Evolutionary conservation across 2,113 vertebrate species (phyloP).

Genomic region (Trogon surrucura): DNA sequence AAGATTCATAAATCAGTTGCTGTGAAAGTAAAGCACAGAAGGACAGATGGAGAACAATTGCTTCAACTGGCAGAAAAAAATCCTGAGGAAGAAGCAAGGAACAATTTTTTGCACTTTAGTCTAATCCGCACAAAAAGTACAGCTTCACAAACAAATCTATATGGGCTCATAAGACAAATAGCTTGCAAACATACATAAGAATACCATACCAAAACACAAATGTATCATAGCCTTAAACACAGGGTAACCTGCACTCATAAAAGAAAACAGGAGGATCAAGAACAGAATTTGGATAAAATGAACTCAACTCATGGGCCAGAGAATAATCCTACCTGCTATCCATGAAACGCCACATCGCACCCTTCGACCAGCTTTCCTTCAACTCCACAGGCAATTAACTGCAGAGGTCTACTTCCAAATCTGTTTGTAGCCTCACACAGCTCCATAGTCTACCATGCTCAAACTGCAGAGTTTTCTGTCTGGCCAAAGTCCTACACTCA

Average conservation of each 20-base stretch:
- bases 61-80: neutral
- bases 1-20: neutral
- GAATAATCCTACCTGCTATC: neutral
- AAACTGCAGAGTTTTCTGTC: neutral
- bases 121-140: neutral
- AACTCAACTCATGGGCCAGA: neutral
- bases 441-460: neutral
- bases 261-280: neutral
- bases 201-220: neutral
- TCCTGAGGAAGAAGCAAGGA: neutral
- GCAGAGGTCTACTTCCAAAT: neutral
- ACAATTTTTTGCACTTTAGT: neutral
- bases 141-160: neutral
- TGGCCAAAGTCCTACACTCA: neutral
- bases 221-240: accelerated
- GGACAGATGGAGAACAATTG: neutral
- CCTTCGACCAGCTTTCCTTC: neutral
- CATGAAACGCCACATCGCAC: accelerated
- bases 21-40: neutral
- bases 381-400: neutral
- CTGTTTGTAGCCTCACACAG: neutral
- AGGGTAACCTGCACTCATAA: neutral
- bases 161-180: neutral
- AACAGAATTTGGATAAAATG: neutral
- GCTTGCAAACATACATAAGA: neutral